Conservation (phyloP, 2,113 vertebrate genomes). For the Melanerpes formicivorus region DNA sequence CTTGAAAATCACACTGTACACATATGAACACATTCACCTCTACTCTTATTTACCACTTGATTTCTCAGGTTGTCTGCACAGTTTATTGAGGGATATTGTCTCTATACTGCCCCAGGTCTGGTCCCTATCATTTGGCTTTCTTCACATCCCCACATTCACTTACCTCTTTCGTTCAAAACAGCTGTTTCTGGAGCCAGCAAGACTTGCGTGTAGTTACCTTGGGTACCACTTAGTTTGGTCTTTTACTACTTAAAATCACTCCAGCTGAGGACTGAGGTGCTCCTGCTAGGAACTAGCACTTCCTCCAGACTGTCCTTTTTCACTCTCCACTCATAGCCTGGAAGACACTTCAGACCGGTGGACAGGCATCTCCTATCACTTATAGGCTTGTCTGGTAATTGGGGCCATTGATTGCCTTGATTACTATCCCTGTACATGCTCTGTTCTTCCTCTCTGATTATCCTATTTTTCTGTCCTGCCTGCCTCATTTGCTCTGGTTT, state of each 20-base stretch:
- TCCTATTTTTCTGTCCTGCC: not conserved
- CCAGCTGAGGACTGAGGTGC: not conserved
- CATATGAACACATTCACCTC: not conserved
- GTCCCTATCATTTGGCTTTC: not conserved
- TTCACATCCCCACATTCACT: not conserved
- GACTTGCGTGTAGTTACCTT: not conserved
- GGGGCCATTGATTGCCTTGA: accelerated
- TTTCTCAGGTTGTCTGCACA: not conserved
- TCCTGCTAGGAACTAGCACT: not conserved
- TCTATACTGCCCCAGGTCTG: accelerated
- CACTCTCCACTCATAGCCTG: not conserved
- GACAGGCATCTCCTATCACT: not conserved
- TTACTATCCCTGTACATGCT: not conserved
- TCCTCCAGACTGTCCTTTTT: not conserved
- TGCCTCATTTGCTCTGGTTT: not conserved
- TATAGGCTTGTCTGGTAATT: not conserved
- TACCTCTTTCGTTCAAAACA: not conserved
- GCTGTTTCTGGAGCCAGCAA: not conserved
- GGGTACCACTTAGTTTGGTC: not conserved
- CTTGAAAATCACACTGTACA: not conserved
- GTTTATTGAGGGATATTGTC: not conserved
- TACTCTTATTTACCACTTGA: not conserved
- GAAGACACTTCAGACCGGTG: not conserved
- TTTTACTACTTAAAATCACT: not conserved
- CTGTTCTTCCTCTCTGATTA: not conserved